A percentile compares a stretch with the other conserved stretches of the same genome.
phyloP scores from a whole-genome alignment of 1,140 invertebrate genomes.

The Pseudomyrmex sp. region DNA sequence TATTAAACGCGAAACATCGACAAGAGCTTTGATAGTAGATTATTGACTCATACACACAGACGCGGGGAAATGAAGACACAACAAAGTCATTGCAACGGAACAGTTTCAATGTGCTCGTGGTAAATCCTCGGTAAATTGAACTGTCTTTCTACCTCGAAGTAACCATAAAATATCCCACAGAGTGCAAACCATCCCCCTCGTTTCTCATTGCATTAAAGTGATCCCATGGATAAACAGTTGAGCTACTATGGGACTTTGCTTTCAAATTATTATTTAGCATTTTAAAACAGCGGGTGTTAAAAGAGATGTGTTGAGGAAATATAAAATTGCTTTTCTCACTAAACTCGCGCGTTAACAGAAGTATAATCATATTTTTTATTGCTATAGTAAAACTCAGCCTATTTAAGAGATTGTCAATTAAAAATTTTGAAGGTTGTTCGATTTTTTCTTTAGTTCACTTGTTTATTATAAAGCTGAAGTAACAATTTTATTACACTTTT shows the following conservation, averaged over 20 bases:
- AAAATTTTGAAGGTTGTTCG: not conserved
- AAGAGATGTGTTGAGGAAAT: not conserved
- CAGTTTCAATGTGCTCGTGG: constrained; percentile 65
- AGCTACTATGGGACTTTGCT: constrained; percentile 30
- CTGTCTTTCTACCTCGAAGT: constrained; percentile 73
- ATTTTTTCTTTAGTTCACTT: not conserved
- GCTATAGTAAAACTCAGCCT: no score
- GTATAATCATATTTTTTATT: not conserved
- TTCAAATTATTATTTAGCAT: constrained; percentile 56
- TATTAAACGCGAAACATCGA: not conserved
- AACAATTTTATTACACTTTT: constrained; percentile 18
- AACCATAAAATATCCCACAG: constrained; percentile 78
- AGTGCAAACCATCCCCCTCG: constrained; percentile 67
- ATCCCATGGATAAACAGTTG: constrained; percentile 79
- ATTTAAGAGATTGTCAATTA: not conserved
- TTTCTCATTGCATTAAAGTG: constrained; percentile 79
- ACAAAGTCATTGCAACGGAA: constrained; percentile 35
- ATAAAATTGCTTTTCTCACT: not conserved
- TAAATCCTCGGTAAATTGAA: constrained; percentile 79
- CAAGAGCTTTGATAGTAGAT: not conserved
- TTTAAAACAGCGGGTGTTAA: not conserved
- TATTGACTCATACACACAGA: constrained; percentile 29
- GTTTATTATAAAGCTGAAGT: not conserved
- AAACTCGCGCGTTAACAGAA: not conserved
- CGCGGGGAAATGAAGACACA: constrained; percentile 10